Evolutionary conservation across 1,140 invertebrate species (phyloP).

Genomic region (Drosophila athabasca): DNA sequence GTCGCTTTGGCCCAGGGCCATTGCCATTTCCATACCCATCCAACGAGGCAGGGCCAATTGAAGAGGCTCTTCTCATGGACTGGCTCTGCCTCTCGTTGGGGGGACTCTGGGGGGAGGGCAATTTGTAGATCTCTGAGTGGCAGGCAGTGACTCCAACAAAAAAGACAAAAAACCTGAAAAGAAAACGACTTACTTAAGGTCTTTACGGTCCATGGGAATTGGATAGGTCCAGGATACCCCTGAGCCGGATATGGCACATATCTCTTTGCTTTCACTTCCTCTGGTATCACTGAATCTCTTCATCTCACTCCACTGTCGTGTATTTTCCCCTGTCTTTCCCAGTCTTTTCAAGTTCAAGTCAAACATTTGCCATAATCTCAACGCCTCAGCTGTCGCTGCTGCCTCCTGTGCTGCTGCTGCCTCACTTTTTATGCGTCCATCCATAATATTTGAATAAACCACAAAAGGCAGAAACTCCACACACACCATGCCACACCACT

Average conservation of each 20-base stretch:
- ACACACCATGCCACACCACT: not conserved
- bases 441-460: constrained; percentile 55
- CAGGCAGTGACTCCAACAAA: constrained; percentile 20
- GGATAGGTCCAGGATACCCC: constrained; percentile 46
- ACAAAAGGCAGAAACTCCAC: constrained; percentile 33
- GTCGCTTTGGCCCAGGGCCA: constrained; percentile 56
- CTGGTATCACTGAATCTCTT: not conserved
- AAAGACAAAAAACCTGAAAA: constrained; percentile 12
- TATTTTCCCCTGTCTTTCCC: not conserved
- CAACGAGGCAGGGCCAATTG: constrained; percentile 50
- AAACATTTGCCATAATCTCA: constrained; percentile 77
- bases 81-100: not conserved
- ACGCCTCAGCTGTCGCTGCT: constrained; percentile 54
- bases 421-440: constrained; percentile 49
- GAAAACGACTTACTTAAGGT: constrained; percentile 64
- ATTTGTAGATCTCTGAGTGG: constrained; percentile 38
- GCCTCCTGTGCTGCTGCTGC: too few relatives aligned
- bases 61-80: constrained; percentile 29
- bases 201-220: constrained; percentile 38
- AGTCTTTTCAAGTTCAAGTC: constrained; percentile 75
- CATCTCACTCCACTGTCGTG: too few relatives aligned
- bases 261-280: constrained; percentile 52
- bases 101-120: constrained; percentile 14
- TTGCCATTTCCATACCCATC: constrained; percentile 7
- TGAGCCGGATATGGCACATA: constrained; percentile 67